These are phyloP conservation scores for Choloepus didactylus DNA, from an alignment of 2,797 vertebrate species.

Conservation along the genomic window DNA sequence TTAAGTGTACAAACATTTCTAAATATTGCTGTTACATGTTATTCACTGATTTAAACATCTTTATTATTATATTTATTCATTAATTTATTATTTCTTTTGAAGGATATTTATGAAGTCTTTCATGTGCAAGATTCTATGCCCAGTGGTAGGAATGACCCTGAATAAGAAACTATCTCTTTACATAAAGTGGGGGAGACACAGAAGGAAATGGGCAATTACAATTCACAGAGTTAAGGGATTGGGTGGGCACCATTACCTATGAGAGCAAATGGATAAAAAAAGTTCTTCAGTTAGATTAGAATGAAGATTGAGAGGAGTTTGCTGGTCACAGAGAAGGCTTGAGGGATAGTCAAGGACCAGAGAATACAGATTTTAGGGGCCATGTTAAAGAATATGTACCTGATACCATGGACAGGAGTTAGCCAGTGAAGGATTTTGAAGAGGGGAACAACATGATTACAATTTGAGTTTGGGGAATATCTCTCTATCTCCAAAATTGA, in stretches of 20 bases:
- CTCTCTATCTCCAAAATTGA: too few relatives aligned
- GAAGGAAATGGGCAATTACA: neutral
- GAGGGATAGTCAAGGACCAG: too few relatives aligned
- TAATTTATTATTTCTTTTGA: neutral
- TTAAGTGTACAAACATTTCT: neutral
- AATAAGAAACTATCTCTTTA: neutral
- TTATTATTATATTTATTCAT: neutral
- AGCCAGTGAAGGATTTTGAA: too few relatives aligned
- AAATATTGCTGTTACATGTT: neutral
- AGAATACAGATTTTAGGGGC: too few relatives aligned
- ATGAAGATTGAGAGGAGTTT: too few relatives aligned
- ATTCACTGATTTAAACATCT: neutral
- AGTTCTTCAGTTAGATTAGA: too few relatives aligned
- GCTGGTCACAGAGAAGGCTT: too few relatives aligned
- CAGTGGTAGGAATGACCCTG: neutral
- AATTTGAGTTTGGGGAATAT: too few relatives aligned
- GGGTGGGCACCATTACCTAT: neutral
- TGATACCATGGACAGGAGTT: too few relatives aligned
- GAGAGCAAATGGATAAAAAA: neutral
- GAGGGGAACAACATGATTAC: too few relatives aligned
- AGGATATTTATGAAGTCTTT: neutral
- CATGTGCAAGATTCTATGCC: neutral
- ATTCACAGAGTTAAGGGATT: neutral
- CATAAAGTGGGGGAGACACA: neutral
- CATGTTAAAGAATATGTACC: too few relatives aligned